Evolutionary conservation across 2,797 vertebrate genomes (phyloP).

Genomic region (Ctenosaura bakeri): DNA sequence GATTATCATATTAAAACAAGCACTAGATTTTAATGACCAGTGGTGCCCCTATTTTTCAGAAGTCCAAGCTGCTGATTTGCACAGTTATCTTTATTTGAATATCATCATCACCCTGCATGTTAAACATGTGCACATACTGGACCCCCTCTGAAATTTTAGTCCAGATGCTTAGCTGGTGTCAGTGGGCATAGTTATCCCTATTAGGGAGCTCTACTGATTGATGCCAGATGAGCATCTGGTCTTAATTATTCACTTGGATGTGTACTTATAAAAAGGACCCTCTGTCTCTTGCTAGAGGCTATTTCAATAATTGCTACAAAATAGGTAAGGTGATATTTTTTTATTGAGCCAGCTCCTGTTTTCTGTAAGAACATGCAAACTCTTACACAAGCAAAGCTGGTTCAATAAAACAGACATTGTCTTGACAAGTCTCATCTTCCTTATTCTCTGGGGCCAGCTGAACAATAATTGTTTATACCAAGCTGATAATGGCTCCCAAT

Average conservation of each 20-base stretch:
- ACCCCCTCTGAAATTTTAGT: slow-evolving; percentile 29
- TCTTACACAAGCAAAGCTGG: slow-evolving; percentile 24
- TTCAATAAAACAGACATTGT: slow-evolving; percentile 22
- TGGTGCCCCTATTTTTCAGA: neutral
- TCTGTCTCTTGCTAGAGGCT: slow-evolving; percentile 12
- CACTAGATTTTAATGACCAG: no score
- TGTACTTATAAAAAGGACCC: slow-evolving; percentile 26
- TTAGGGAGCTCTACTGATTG: slow-evolving; percentile 30
- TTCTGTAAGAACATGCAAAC: slow-evolving; percentile 28
- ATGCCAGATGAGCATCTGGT: slow-evolving; percentile 26
- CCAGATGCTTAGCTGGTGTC: slow-evolving; percentile 40
- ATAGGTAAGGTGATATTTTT: slow-evolving; percentile 28
- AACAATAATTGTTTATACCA: slow-evolving; percentile 31
- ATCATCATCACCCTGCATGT: neutral
- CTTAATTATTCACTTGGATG: slow-evolving; percentile 45
- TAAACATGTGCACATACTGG: slow-evolving; percentile 21
- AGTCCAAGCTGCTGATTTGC: slow-evolving; percentile 22
- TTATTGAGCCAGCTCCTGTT: slow-evolving; percentile 28
- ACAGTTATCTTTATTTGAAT: neutral
- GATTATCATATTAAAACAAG: no score
- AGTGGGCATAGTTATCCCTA: slow-evolving; percentile 45
- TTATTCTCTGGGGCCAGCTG: neutral
- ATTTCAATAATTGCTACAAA: slow-evolving; percentile 39
- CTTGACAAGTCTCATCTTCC: slow-evolving; percentile 17
- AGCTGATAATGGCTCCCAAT: neutral